phyloP scores from a whole-genome alignment of 1,140 invertebrate genomes.

The Drosophila leontia region DNA sequence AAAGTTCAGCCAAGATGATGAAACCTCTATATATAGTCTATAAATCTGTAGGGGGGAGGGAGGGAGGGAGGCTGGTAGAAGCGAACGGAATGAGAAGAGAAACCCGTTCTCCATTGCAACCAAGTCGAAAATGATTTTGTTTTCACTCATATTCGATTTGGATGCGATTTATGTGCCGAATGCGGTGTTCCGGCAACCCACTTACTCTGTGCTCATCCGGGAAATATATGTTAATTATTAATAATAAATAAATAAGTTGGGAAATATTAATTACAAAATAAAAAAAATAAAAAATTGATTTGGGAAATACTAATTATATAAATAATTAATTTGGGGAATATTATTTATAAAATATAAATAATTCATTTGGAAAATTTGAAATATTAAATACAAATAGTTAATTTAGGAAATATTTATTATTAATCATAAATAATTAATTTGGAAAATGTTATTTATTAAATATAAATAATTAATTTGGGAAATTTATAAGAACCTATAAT shows the following conservation, averaged over 20 bases:
- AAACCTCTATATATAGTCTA: background rate
- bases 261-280: no score
- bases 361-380: no score
- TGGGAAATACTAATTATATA: no score
- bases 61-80: background rate
- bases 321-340: background rate
- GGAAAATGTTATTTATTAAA: background rate
- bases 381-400: no score
- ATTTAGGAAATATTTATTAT: background rate
- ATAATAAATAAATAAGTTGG: no score
- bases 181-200: background rate
- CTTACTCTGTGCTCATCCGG: background rate
- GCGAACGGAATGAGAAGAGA: background rate
- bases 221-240: background rate
- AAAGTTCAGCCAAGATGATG: conserved; percentile 15
- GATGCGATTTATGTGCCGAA: conserved; percentile 8
- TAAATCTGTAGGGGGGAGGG: background rate
- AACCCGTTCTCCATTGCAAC: conserved; percentile 30
- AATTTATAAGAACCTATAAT: background rate
- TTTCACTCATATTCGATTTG: conserved; percentile 19
- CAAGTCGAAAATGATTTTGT: conserved; percentile 15
- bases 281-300: no score
- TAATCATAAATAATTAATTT: background rate
- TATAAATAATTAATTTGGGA: background rate
- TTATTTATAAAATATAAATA: no score